Evolutionary conservation across 1,140 invertebrate species (phyloP).

Genomic region (Camponotus pennsylvanicus): DNA sequence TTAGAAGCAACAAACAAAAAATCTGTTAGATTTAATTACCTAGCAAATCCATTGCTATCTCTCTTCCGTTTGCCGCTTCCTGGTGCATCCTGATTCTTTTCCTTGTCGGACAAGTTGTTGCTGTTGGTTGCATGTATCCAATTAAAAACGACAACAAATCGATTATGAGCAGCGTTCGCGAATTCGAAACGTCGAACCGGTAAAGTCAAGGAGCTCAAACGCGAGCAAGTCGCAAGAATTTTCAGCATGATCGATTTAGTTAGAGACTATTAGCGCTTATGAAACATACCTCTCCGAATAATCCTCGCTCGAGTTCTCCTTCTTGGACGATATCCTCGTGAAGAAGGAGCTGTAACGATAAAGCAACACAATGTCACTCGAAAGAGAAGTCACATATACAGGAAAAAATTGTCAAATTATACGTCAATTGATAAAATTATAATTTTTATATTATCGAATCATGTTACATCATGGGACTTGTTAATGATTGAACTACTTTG

Average conservation of each 20-base stretch:
- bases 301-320: conserved; percentile 38
- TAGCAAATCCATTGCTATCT: conserved; percentile 50
- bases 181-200: conserved; percentile 4
- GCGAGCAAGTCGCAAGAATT: conserved; percentile 36
- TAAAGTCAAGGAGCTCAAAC: conserved; percentile 37
- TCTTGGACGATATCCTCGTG: conserved; percentile 61
- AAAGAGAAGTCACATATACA: not conserved
- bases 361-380: not conserved
- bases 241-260: conserved; percentile 65
- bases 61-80: conserved; percentile 71
- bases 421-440: not conserved
- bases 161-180: not conserved
- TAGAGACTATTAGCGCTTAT: conserved; percentile 32
- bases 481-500: not conserved
- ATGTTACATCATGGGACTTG: not conserved
- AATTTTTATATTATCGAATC: conserved; percentile 11
- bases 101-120: conserved; percentile 43
- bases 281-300: conserved; percentile 42
- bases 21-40: conserved; percentile 37
- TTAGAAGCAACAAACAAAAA: conserved; percentile 7
- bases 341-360: conserved; percentile 72
- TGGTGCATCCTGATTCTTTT: conserved; percentile 30
- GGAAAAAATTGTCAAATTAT: conserved; percentile 67
- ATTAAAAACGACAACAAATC: conserved; percentile 67
- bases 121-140: conserved; percentile 66